Conservation (phyloP, 1,140 invertebrate species). For the Drosophila ambigua region DNA sequence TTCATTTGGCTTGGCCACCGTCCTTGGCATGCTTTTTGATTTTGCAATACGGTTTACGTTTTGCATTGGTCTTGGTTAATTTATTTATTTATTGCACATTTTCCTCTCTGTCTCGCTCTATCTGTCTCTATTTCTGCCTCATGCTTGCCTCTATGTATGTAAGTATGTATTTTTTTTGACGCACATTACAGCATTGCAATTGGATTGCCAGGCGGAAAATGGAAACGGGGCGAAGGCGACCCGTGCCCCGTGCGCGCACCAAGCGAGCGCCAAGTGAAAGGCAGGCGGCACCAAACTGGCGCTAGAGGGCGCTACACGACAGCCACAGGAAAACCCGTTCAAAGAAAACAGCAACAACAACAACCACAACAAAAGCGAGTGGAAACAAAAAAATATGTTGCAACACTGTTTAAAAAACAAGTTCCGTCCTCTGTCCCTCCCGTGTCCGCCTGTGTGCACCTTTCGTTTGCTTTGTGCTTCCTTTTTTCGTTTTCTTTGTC, state of each 20-base stretch:
- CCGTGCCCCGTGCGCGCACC: slow-evolving; percentile 2
- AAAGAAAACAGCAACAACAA: slow-evolving; percentile 40
- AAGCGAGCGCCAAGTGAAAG: slow-evolving; percentile 27
- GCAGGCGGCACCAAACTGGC: slow-evolving; percentile 18
- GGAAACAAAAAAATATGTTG: slow-evolving; percentile 58
- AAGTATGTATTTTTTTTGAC: slow-evolving; percentile 20
- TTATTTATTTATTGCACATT: slow-evolving; percentile 65
- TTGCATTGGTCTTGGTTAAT: slow-evolving; percentile 34
- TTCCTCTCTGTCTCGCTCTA: slow-evolving; percentile 13
- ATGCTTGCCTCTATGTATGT: not conserved
- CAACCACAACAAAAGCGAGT: slow-evolving; percentile 17
- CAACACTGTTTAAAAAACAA: slow-evolving; percentile 53
- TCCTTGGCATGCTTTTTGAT: slow-evolving; percentile 78
- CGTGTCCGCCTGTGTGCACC: slow-evolving; percentile 14
- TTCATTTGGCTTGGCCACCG: slow-evolving; percentile 66
- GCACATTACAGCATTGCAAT: slow-evolving; percentile 47
- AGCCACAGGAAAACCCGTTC: slow-evolving; percentile 55
- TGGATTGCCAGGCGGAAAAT: slow-evolving; percentile 59
- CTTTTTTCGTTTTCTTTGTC: slow-evolving; percentile 26
- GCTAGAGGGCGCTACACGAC: slow-evolving; percentile 51
- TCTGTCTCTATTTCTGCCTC: slow-evolving; percentile 20
- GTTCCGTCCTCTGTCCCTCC: slow-evolving; percentile 40
- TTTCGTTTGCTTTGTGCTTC: slow-evolving; percentile 51
- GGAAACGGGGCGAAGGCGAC: slow-evolving; percentile 29
- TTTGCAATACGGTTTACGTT: slow-evolving; percentile 58